phyloP scores from a whole-genome alignment of 2,888 invertebrate genomes.

The Drosophila rubida region DNA sequence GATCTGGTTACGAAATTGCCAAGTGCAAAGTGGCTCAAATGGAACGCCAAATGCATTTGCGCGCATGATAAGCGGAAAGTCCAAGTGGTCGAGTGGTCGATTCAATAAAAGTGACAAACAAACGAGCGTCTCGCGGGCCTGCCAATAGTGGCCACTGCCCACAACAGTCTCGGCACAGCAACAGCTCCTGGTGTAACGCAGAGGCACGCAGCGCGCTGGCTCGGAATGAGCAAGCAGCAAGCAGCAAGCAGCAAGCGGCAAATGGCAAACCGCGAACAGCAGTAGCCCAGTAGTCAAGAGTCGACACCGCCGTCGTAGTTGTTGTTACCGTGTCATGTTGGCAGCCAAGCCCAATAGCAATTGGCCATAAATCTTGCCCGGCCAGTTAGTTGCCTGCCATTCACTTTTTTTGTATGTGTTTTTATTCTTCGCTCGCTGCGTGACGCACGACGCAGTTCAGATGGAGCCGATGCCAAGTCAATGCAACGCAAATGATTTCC shows the following conservation, averaged over 20 bases:
- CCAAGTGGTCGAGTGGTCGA: conserved; percentile 22
- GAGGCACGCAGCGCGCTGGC: neutral
- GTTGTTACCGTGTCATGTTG: conserved; percentile 75
- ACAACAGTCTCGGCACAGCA: conserved; percentile 15
- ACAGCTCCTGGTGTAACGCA: conserved; percentile 11
- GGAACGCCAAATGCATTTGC: conserved; percentile 38
- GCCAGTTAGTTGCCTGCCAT: conserved; percentile 58
- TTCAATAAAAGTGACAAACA: conserved; percentile 60
- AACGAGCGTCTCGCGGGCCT: conserved; percentile 27
- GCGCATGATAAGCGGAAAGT: conserved; percentile 46
- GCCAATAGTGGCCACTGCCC: conserved; percentile 39
- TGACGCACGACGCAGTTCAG: conserved; percentile 66
- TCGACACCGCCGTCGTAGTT: conserved; percentile 55
- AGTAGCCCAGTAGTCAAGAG: conserved; percentile 44
- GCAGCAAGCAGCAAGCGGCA: conserved; percentile 27
- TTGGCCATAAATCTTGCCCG: conserved; percentile 75
- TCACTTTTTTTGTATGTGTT: conserved; percentile 62
- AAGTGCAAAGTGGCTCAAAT: conserved; percentile 20
- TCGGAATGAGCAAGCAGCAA: conserved; percentile 12
- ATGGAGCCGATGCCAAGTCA: conserved; percentile 11
- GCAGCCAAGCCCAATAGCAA: conserved; percentile 80
- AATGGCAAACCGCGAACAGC: conserved; percentile 23
- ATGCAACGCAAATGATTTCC: conserved; percentile 28
- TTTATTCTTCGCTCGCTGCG: conserved; percentile 31
- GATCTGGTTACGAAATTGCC: conserved; percentile 38